Base-by-base conservation (phyloP, 2,888 invertebrate genomes). In the Rhingia campestris region DNA sequence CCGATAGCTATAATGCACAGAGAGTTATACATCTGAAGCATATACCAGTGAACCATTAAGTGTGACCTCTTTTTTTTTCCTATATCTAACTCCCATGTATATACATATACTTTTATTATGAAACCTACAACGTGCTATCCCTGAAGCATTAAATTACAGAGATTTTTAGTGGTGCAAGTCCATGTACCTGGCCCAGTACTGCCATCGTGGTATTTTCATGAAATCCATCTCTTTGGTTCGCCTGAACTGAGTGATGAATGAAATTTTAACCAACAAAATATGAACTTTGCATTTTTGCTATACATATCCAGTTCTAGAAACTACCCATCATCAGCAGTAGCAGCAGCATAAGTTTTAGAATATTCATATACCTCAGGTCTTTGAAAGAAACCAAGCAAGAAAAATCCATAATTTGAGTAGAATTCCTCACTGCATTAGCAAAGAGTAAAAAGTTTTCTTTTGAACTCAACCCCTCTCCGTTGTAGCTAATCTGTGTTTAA, bases 381-480 rank as follows among this genome's bases (percentile, higher is more conserved):
- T 72, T 51, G 53, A 22, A 58, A 35, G 6, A n/a, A 22, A 49
- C 22, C 22, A 2, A 22, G 22, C 22, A 22, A 22, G 9, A 77
- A 79, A 72, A 79, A 58, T 53, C 63, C 70, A 72, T 72, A 79
- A 51, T 75, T 75, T 12, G 12, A 53, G 47, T 37, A 41, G 7
- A 51, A 66, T 14, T 14, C n/a, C 39, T 10, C n/a, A 4, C 22
- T 47, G 37, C 70, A 49, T n/a, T 53, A 45, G 45, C 47, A 53
- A 59, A 47, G 14, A 12, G 6, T n/a, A 53, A 59, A 47, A 14
- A 12, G 6, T n/a, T n/a, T 1, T 4, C 4, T 58, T 56, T 73
- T 61, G 53, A 72, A 66, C 66, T 33, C 72, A 59, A 35, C 33
- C 7, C 43, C 39, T 32, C 37, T 0, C n/a, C 22, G 39, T 45